Conservation (phyloP, 2,888 invertebrate species). For the Osmoderma eremita region DNA sequence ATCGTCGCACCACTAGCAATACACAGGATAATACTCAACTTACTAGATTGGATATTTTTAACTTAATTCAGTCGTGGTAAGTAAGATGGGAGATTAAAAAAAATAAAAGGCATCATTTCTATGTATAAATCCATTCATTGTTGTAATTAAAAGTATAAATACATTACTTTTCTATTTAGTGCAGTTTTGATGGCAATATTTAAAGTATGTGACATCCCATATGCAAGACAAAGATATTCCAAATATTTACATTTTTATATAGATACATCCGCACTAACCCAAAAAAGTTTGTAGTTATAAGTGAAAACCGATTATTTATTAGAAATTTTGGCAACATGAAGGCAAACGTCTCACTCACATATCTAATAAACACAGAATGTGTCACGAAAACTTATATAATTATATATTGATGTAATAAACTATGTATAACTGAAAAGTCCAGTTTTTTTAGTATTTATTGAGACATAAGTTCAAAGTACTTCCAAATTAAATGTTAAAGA, state of each 20-base stretch:
- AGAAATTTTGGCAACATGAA: slow-evolving; percentile 1
- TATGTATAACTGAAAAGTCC: too few relatives aligned
- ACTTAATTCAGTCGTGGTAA: too few relatives aligned
- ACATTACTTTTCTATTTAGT: slow-evolving; percentile 51
- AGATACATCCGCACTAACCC: too few relatives aligned
- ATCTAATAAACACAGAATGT: too few relatives aligned
- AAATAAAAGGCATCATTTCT: slow-evolving; percentile 51
- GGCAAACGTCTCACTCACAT: too few relatives aligned
- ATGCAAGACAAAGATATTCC: slow-evolving; percentile 43
- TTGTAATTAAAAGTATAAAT: slow-evolving; percentile 49
- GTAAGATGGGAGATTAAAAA: not conserved
- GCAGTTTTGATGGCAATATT: slow-evolving; percentile 47
- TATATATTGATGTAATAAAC: too few relatives aligned
- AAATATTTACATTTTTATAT: slow-evolving; percentile 6
- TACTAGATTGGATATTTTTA: too few relatives aligned
- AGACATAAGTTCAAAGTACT: too few relatives aligned
- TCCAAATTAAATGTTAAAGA: slow-evolving; percentile 13
- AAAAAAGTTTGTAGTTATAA: not conserved
- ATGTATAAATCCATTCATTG: slow-evolving; percentile 56
- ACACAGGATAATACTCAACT: too few relatives aligned
- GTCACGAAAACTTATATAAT: too few relatives aligned
- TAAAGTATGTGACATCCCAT: slow-evolving; percentile 46
- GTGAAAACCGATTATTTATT: not conserved
- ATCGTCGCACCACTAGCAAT: too few relatives aligned
- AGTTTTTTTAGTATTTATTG: too few relatives aligned